These are phyloP conservation scores for Plestiodon gilberti DNA, from an alignment of 2,113 vertebrate species.

Conservation along the genomic window DNA sequence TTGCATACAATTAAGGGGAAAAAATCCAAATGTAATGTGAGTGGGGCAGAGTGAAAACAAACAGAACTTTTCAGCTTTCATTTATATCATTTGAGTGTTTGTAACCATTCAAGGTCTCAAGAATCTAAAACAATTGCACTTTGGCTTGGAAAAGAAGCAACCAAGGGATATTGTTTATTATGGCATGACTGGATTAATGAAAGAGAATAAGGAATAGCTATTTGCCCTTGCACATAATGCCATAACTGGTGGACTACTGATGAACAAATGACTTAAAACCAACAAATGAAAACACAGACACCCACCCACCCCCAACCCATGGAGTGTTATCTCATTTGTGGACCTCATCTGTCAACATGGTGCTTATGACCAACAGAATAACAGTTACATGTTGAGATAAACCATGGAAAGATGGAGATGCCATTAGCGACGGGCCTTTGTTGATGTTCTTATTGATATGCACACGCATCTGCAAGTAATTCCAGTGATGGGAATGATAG, in stretches of 20 bases:
- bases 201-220: background rate
- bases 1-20: constrained; percentile 17
- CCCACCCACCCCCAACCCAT: background rate
- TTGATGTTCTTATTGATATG: constrained; percentile 8
- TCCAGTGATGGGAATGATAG: constrained; percentile 8
- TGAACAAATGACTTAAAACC: background rate
- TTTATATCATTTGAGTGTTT: background rate
- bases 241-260: background rate
- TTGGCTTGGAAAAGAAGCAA: background rate
- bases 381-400: constrained; percentile 11
- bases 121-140: background rate
- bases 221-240: background rate
- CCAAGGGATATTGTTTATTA: background rate
- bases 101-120: background rate
- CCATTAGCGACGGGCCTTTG: background rate
- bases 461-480: constrained; percentile 2
- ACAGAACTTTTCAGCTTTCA: constrained; percentile 24
- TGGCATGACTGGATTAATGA: background rate
- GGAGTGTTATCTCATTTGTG: background rate
- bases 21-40: constrained; percentile 15
- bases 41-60: constrained; percentile 26
- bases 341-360: background rate
- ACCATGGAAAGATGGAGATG: constrained; percentile 16
- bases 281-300: background rate
- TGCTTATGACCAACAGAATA: constrained; percentile 3